Evolutionary conservation across 2,888 invertebrate species (phyloP).

Genomic region (Morpho achilles): DNA sequence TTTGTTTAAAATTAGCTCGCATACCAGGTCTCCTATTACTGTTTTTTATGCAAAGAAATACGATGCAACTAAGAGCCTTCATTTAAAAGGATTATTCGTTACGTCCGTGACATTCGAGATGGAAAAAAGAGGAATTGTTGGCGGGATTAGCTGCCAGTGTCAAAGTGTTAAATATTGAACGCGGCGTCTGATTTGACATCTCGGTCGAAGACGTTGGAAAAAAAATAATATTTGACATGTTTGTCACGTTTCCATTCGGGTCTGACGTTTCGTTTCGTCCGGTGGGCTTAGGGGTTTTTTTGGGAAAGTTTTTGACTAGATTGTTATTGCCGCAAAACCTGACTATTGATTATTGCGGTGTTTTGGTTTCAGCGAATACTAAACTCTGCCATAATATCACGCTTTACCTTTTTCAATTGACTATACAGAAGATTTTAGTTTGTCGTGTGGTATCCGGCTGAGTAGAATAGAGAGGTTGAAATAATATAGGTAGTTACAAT

Average conservation of each 20-base stretch:
- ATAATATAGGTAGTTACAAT: no score
- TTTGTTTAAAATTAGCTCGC: constrained; percentile 26
- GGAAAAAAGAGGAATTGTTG: constrained; percentile 59
- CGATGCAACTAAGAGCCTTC: constrained; percentile 51
- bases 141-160: constrained; percentile 76
- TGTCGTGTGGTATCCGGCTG: no score
- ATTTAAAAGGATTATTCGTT: constrained; percentile 74
- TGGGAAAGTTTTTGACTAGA: constrained; percentile 35
- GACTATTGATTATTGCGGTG: no score
- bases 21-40: constrained; percentile 51
- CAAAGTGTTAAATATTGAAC: constrained; percentile 79
- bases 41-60: constrained; percentile 60
- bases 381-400: no score
- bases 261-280: constrained; percentile 66
- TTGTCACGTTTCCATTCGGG: constrained; percentile 69
- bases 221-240: constrained; percentile 59
- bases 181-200: constrained; percentile 74
- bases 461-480: no score
- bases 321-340: constrained; percentile 5
- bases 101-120: constrained; percentile 67
- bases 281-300: constrained; percentile 60
- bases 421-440: no score
- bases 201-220: constrained; percentile 39
- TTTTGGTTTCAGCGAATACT: no score
- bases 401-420: no score